phyloP scores from a whole-genome alignment of 2,888 invertebrate species.

The Ptilodon capucinus region DNA sequence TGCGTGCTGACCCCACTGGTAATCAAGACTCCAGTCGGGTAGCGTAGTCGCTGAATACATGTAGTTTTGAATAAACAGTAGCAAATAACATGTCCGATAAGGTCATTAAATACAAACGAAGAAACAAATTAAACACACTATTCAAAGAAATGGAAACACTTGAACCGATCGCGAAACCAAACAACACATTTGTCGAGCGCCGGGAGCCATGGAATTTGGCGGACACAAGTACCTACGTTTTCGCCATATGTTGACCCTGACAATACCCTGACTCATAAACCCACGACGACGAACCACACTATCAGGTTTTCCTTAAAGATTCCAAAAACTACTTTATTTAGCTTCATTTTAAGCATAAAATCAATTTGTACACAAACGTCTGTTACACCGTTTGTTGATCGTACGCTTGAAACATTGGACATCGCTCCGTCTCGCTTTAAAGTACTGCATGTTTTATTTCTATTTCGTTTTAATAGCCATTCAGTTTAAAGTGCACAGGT shows the following conservation, averaged over 20 bases:
- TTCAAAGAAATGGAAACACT: neutral
- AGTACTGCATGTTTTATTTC: slow-evolving; percentile 69
- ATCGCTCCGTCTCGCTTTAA: slow-evolving; percentile 55
- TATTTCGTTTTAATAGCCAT: slow-evolving; percentile 61
- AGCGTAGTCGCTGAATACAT: neutral
- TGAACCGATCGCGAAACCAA: slow-evolving; percentile 24
- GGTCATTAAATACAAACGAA: neutral
- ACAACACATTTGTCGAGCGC: slow-evolving; percentile 37
- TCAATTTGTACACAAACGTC: slow-evolving; percentile 20
- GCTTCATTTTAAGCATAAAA: slow-evolving; percentile 18
- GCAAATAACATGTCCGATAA: too few species aligned
- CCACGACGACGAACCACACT: slow-evolving; percentile 24
- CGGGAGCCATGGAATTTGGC: slow-evolving; percentile 59
- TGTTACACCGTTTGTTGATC: slow-evolving; percentile 38
- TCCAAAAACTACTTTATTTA: slow-evolving; percentile 13
- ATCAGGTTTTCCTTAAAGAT: slow-evolving; percentile 17
- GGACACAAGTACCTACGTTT: slow-evolving; percentile 55
- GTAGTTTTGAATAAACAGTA: neutral
- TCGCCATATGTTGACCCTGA: slow-evolving; percentile 80
- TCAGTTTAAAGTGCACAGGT: slow-evolving; percentile 79
- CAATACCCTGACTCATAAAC: slow-evolving; percentile 54
- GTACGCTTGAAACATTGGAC: slow-evolving; percentile 29
- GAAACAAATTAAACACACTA: neutral
- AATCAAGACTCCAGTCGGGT: too few species aligned
- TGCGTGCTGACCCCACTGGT: too few species aligned